A percentile compares a stretch with the other conserved stretches of the same genome.
Evolutionary conservation across 2,797 vertebrate genomes (phyloP).

Genomic region (Steatocranus sp.): DNA sequence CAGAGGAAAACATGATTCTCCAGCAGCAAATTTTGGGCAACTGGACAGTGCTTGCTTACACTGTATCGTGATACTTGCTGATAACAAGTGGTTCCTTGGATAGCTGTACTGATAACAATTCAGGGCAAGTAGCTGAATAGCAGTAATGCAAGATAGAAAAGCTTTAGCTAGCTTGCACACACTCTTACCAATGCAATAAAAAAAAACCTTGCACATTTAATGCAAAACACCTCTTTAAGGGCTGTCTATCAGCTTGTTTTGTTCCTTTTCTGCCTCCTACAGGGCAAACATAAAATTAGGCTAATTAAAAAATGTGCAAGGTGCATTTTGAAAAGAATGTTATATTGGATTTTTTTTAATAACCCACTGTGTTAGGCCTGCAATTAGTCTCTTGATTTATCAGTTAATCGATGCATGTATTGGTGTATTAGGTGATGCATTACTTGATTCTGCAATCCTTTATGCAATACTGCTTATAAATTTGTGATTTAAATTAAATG

Average conservation of each 20-base stretch:
- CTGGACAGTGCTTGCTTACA: accelerated
- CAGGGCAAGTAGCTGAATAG: not conserved
- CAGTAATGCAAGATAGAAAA: not conserved
- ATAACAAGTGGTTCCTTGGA: not conserved
- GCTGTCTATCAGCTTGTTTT: not conserved
- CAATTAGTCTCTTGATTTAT: not conserved
- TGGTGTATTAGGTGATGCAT: not conserved
- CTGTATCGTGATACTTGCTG: not conserved
- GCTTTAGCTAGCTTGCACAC: not conserved
- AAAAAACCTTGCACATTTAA: not conserved
- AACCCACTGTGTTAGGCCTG: not conserved
- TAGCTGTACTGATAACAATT: not conserved
- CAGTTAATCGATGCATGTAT: not conserved
- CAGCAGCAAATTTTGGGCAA: not conserved
- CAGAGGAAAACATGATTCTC: not conserved
- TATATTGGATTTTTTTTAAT: not conserved
- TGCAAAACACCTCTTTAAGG: not conserved
- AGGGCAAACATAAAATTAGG: not conserved
- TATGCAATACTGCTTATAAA: not conserved
- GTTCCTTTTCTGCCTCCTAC: not conserved
- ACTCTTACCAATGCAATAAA: not conserved
- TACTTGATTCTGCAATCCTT: not conserved
- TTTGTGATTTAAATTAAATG: not conserved
- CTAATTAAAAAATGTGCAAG: accelerated
- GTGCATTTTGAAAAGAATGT: not conserved